Base-by-base conservation (phyloP, 2,113 vertebrate species). In the Upupa epops region DNA sequence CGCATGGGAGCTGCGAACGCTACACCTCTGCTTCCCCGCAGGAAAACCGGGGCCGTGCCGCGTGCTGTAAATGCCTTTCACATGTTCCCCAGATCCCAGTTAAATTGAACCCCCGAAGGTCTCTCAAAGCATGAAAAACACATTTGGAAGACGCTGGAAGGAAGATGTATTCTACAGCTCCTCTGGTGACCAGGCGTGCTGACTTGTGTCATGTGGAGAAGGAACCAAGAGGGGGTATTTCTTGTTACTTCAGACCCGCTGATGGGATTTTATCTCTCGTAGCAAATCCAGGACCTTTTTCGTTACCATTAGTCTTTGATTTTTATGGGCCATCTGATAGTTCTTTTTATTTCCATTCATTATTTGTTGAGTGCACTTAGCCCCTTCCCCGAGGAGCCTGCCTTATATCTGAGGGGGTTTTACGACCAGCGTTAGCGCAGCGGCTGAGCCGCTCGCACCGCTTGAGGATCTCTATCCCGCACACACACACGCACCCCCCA, bases 351-450 rank as follows among this genome's bases (percentile, higher is more conserved):
- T 95, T 82, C 92, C 55, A 45, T 89, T 95, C 92, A 3, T 96
- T 96, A 94, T 93, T 94, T 92, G 93, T 86, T 93, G 95, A 96
- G 86, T 95, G 95, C 89, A 90, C 92, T 96, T 94, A 95, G 96
- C 93, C 93, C 88, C 72, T 90, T 96, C 84, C 93, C 91, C 21
- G 16, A 90, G 91, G 91, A 91, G 93, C 84, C 89, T 93, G 91
- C 91, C 90, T 95, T 96, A 92, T 94, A 95, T 96, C 96, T 92
- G 80, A 96, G 93, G 95, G 93, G 94, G 70, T 40, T 96, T 96
- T 94, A 96, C 8, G 83, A 72, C 77, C 77, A 18, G 79, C 21
- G 94, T 95, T 94, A 93, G 94, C 75, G 2, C 74, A 85, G 82
- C 89, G 28, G 75, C 96, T 32, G 86, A 95, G 90, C 74, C 10